Base-by-base conservation (phyloP, 2,888 invertebrate genomes). In the Rhagophthalmus giganteus region DNA sequence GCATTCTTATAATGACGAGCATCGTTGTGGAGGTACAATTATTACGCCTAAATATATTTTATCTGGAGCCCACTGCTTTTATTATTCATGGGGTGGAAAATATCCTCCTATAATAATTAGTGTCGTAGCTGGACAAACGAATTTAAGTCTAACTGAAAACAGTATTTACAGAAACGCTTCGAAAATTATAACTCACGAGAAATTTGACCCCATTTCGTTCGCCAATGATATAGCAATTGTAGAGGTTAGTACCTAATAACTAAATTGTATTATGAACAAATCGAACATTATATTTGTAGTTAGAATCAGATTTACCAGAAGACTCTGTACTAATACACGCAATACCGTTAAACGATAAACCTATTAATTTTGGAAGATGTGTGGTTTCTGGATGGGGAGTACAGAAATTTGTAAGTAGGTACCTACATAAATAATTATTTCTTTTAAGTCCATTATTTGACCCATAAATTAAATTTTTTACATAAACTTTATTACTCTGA, bases 61-160 rank as follows among this genome's bases (percentile, higher is more conserved):
- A 10, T 65, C 65, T 2, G 68, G 66, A 3, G 68, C 66, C 0
- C 68, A 68, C 50, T 68, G 68, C 28, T 58, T 64, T 57, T 63
- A 40, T 42, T 66, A 66, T 49, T 39, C 39, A 6, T 66, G 66
- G 66, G 66, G 66, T 4, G 66, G 66, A 3, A 7, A 56, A 9
- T 33, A 65, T 14, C 60, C 63, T 2, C 51, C 61, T 1, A 39
- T 58, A 3, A 51, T 58, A 5, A 58, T 66, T 2, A 61, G 58
- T 16, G 54, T 60, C 8, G 60, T 62, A 7, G 63, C 56, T 14
- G 66, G 66, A 7, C 64, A 66, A 57, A 32, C 54, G 2, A 34
- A 58, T 13, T 42, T 63, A 13, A 47, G 48, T 4, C 39, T 62
- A 10, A 57, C 37, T 3, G 11, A 31, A 5, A 38, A 51, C 7